Base-by-base conservation (phyloP, 2,113 vertebrate species). In the Patagioenas fasciata region DNA sequence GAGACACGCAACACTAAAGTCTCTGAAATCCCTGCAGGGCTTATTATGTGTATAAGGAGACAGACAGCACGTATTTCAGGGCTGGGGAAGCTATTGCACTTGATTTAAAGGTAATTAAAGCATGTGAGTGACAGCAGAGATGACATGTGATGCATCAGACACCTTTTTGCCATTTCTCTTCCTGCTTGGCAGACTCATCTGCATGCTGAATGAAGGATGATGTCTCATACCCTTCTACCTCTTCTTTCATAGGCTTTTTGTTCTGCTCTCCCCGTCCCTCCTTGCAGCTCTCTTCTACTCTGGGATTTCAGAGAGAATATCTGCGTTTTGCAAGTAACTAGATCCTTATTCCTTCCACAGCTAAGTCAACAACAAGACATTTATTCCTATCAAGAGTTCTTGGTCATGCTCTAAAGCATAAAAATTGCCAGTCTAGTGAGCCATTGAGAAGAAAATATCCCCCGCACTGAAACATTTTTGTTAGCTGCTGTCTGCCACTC, bases 81-180 rank as follows among this genome's bases (percentile, higher is more conserved):
- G 78, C 80, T 91, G 90, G 50, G 73, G 69, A 97, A 97, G 95
- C 64, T 94, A 54, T 85, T 95, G 91, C 82, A 80, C 89, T 95
- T 97, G 92, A 95, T 96, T 96, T 97, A 83, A 94, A 89, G 92
- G 89, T 96, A 97, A 97, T 96, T 97, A 94, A 80, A 92, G 83
- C 8, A 1, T 10, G 79, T 73, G 95, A 96, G 80, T 95, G 87
- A 93, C 78, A 95, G 94, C 58, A 9, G 83, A 86, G 80, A 91
- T 89, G 90, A 65, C 87, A 74, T 64, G 51, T 87, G 86, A 77
- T 88, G 71, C 51, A 0, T 74, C 90, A 87, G 74, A 72, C 50
- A 82, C 89, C 81, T 93, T 88, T 70, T 78, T 65, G 89, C 48
- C 57, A 50, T 91, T 91, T 90, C 8, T 4, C 26, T 70, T 91